Percentiles rank a stretch among this genome's conserved stretches.
Conservation (phyloP, 2,888 invertebrate species). For the Pterostichus madidus region DNA sequence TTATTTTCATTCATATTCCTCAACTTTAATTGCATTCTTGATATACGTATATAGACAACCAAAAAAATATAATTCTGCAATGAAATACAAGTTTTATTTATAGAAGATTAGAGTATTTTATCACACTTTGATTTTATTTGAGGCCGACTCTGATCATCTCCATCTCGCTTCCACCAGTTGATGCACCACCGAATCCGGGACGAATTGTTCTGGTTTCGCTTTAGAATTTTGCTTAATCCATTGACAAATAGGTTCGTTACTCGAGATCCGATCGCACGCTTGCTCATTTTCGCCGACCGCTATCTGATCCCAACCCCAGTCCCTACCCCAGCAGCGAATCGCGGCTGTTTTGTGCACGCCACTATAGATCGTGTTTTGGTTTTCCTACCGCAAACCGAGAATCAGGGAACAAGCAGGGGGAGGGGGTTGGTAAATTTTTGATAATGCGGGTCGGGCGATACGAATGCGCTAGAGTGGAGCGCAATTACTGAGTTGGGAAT, state of each 20-base stretch:
- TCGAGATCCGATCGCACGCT: constrained; percentile 37
- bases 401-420: neutral
- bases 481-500: no score
- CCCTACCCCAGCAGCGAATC: neutral
- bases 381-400: constrained; percentile 4
- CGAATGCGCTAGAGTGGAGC: no score
- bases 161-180: neutral
- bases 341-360: constrained; percentile 29
- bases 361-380: constrained; percentile 21
- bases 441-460: neutral
- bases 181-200: neutral
- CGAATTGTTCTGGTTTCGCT: constrained; percentile 58
- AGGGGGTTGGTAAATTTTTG: constrained; percentile 10
- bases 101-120: no score
- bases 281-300: constrained; percentile 31
- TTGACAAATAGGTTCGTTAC: constrained; percentile 63
- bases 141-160: neutral
- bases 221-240: constrained; percentile 59
- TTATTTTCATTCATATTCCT: no score
- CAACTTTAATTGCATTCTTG: no score
- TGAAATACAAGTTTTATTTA: no score
- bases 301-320: constrained; percentile 8
- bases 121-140: neutral
- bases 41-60: no score
- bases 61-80: no score